Conservation (phyloP, 1,140 invertebrate genomes). For the Arctopsyche grandis region DNA sequence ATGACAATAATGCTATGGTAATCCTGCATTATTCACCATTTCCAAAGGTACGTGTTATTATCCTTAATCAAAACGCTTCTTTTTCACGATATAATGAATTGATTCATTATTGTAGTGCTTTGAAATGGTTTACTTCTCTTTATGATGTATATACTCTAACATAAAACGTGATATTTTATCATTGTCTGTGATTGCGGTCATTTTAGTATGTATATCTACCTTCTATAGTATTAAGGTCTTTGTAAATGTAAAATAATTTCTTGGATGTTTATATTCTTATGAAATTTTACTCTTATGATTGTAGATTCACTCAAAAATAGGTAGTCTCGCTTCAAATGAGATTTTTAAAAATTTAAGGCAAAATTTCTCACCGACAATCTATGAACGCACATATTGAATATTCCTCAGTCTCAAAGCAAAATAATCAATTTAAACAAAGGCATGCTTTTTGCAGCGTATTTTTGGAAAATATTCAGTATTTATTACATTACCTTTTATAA, state of each 20-base stretch:
- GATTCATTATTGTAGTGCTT: too few species aligned
- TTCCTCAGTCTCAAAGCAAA: neutral
- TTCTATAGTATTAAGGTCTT: constrained; percentile 17
- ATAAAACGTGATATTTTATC: constrained; percentile 37
- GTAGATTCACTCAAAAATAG: neutral
- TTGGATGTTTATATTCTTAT: constrained; percentile 43
- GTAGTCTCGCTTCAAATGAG: constrained; percentile 29
- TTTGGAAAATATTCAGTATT: constrained; percentile 22
- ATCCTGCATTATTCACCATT: constrained; percentile 20
- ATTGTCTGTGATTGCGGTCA: constrained; percentile 38
- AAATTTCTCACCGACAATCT: constrained; percentile 32
- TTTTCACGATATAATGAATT: too few species aligned
- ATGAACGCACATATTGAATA: constrained; percentile 29
- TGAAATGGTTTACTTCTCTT: too few species aligned
- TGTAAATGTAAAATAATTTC: constrained; percentile 42
- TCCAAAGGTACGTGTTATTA: neutral
- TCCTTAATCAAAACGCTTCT: too few species aligned
- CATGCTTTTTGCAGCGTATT: constrained; percentile 15
- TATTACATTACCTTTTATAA: neutral
- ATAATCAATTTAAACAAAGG: neutral
- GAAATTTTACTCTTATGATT: constrained; percentile 43
- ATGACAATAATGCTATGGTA: constrained; percentile 28
- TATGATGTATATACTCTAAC: neutral
- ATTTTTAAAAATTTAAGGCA: constrained; percentile 12
- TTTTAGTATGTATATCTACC: constrained; percentile 24